These are phyloP conservation scores for Corydoras sp. DNA, from an alignment of 2,113 vertebrate species.

Conservation along the genomic window DNA sequence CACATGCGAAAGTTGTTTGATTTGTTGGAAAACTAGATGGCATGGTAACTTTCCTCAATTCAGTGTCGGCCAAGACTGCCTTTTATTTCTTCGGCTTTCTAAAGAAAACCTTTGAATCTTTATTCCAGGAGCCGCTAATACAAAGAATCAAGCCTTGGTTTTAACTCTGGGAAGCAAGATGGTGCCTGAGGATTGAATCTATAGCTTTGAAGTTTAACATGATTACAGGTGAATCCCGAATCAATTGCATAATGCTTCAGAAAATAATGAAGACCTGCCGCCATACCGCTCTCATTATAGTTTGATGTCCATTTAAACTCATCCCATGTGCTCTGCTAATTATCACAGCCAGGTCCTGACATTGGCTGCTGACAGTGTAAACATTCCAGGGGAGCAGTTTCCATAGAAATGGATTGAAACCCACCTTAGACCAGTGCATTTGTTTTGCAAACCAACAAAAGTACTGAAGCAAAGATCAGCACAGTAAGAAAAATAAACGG, in stretches of 20 bases:
- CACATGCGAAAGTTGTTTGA: constrained; percentile 36
- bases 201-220: constrained; percentile 51
- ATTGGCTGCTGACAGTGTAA: constrained; percentile 61
- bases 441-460: constrained; percentile 46
- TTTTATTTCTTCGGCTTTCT: constrained; percentile 16
- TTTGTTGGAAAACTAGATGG: constrained; percentile 31
- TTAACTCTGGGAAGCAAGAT: background rate
- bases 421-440: constrained; percentile 53
- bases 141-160: background rate
- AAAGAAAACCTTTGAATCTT: constrained; percentile 38
- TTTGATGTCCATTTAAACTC: constrained; percentile 60
- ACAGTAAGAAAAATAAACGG: constrained; percentile 51
- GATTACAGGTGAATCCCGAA: constrained; percentile 55
- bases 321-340: constrained; percentile 52
- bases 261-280: constrained; percentile 46
- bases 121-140: constrained; percentile 30
- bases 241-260: constrained; percentile 58
- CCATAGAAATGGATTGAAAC: constrained; percentile 56
- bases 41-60: constrained; percentile 28
- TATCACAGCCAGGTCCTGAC: constrained; percentile 53
- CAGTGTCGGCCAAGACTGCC: constrained; percentile 23
- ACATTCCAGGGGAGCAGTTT: constrained; percentile 58
- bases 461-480: constrained; percentile 46
- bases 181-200: constrained; percentile 45
- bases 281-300: constrained; percentile 43